Conservation (phyloP, 2,113 vertebrate genomes). For the Nyctereutes procyonoides region DNA sequence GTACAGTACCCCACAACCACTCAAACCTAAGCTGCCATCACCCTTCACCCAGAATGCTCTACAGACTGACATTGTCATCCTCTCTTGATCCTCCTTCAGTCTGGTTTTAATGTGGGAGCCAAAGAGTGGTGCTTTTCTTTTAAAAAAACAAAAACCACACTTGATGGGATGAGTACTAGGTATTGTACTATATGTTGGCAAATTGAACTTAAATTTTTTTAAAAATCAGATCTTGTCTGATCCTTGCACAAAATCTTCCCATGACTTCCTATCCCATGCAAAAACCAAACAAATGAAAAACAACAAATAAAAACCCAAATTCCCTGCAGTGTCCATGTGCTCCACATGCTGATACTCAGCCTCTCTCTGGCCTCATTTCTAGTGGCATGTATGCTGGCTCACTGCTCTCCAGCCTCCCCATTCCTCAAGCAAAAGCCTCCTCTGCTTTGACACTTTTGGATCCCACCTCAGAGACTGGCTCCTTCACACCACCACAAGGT, state of each 20-base stretch:
- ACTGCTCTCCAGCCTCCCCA: accelerated
- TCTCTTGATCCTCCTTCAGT: not conserved
- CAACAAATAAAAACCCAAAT: too few relatives aligned
- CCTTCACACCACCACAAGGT: not conserved
- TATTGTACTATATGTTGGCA: too few relatives aligned
- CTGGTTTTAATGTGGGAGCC: not conserved
- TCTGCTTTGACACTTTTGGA: accelerated
- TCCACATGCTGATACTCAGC: accelerated
- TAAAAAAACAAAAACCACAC: not conserved
- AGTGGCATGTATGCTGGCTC: accelerated
- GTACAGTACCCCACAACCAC: not conserved
- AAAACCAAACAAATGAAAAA: not conserved
- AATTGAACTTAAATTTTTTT: too few relatives aligned
- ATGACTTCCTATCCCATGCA: not conserved
- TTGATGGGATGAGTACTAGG: too few relatives aligned
- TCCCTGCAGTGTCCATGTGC: accelerated
- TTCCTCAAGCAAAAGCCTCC: not conserved
- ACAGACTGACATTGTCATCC: accelerated
- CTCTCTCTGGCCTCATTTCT: not conserved
- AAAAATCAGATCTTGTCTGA: not conserved
- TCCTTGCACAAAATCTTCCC: not conserved
- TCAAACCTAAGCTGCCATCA: too few relatives aligned
- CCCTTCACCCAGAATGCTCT: not conserved
- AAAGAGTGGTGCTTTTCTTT: not conserved
- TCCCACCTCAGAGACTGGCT: accelerated